Evolutionary conservation across 2,888 invertebrate species (phyloP), one percentile per base, ranked within the genome.

Genomic region (Caradrina clavipalpis): DNA sequence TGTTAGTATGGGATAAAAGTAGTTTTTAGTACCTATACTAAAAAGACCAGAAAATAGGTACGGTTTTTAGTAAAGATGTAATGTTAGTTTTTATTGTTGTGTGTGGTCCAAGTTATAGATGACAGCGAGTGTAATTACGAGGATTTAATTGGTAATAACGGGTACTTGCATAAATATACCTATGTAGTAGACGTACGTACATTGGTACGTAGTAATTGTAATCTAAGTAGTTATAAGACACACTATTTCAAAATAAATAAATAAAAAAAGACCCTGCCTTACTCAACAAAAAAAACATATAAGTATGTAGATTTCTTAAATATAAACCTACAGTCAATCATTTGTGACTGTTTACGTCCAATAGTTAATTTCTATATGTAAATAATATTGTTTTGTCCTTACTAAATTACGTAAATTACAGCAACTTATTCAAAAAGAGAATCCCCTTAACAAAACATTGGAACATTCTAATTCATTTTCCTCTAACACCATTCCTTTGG

Each of bases 101-200:
- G 11, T 75, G 19, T 68, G 53, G 53, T 31, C n/a, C 39, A 67
- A 31, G 39, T 57, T 53, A 68, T 6, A 65, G 19, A 56, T n/a
- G 3, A 5, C 2, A 21, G 39, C 39, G 17, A 26, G 42, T 7
- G 17, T 2, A 26, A 26, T 26, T 26, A 26, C 26, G 26, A 26
- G 26, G 26, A 26, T 26, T 26, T 26, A 26, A 26, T 31, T 31
- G 6, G 7, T 31, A 31, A 7, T 42, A 39, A 39, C 39, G 7
- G 35, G 35, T 35, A 6, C 6, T 1, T 35, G 7, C 8, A 35
- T 35, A 35, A 7, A 35, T 35, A 35, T 35, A 8, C 35, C 7
- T 35, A 35, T 8, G 35, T 35, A 35, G 4, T 35, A 35, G 8
- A 35, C 35, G 35, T 35, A 35, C 35, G 8, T 35, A 35, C 8